phyloP scores from a whole-genome alignment of 2,888 invertebrate genomes.

The Physocephala rufipes region DNA sequence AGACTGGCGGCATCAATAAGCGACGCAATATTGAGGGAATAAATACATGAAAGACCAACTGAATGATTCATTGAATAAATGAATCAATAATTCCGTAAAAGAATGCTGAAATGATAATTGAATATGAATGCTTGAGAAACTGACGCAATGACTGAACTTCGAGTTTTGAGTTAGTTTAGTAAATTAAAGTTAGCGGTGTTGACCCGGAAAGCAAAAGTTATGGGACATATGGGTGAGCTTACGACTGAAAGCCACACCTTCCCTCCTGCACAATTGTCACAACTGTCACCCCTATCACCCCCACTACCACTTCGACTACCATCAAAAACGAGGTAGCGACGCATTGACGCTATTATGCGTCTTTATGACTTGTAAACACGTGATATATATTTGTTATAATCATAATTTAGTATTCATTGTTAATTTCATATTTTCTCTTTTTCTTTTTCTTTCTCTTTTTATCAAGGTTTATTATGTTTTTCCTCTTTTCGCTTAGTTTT shows the following conservation, averaged over 20 bases:
- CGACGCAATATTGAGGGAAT: too few relatives aligned
- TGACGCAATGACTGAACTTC: slow-evolving; percentile 33
- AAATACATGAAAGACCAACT: slow-evolving; percentile 31
- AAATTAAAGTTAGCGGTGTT: slow-evolving; percentile 36
- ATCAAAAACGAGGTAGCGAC: background rate
- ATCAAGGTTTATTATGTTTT: background rate
- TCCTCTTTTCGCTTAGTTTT: background rate
- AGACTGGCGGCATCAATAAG: too few relatives aligned
- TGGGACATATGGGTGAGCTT: background rate
- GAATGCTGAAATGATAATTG: too few relatives aligned
- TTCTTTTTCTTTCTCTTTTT: background rate
- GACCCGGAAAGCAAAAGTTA: slow-evolving; percentile 8
- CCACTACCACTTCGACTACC: background rate
- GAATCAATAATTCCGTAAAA: too few relatives aligned
- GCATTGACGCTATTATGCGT: background rate
- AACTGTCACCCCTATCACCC: background rate
- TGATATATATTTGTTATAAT: slow-evolving; percentile 22
- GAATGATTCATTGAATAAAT: slow-evolving; percentile 38
- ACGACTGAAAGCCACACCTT: slow-evolving; percentile 28
- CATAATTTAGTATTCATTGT: background rate
- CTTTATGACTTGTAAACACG: slow-evolving; percentile 31
- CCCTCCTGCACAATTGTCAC: too few relatives aligned
- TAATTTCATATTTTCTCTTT: background rate
- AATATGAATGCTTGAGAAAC: slow-evolving; percentile 36
- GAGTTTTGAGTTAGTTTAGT: slow-evolving; percentile 32